Evolutionary conservation across 2,888 invertebrate species (phyloP).

Genomic region (Oxytorus armatus): DNA sequence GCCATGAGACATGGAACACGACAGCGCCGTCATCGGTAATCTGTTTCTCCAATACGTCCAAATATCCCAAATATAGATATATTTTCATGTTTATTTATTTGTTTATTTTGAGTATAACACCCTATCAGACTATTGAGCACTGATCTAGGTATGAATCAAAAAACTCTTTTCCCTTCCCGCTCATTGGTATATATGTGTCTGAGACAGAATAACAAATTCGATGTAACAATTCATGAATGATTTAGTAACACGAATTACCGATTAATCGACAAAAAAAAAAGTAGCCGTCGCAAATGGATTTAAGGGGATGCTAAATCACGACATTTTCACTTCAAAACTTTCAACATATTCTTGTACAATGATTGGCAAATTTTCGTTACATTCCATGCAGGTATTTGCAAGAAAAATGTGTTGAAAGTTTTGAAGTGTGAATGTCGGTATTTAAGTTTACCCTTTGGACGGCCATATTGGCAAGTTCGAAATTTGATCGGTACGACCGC

Average conservation of each 20-base stretch:
- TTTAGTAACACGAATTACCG: neutral
- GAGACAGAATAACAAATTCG: conserved; percentile 13
- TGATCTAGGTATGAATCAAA: conserved; percentile 13
- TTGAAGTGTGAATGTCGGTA: no score
- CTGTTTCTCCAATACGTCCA: conserved; percentile 7
- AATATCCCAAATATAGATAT: neutral
- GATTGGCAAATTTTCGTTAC: no score
- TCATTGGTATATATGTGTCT: neutral
- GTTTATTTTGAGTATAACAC: conserved; percentile 1
- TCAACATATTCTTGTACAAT: no score
- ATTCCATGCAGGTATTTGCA: no score
- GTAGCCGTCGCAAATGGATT: neutral
- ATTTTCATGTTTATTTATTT: conserved; percentile 4
- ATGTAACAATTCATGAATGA: conserved; percentile 5
- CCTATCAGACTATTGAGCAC: conserved; percentile 26
- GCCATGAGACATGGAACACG: neutral
- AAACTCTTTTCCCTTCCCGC: neutral
- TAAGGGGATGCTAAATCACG: no score
- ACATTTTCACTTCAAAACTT: no score
- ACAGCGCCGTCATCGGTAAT: neutral
- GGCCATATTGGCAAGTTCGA: neutral
- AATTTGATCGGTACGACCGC: neutral
- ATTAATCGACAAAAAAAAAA: neutral
- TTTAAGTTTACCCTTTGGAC: no score
- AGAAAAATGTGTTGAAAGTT: no score